phyloP scores from a whole-genome alignment of 2,888 invertebrate species.

The Cyaniris semiargus region DNA sequence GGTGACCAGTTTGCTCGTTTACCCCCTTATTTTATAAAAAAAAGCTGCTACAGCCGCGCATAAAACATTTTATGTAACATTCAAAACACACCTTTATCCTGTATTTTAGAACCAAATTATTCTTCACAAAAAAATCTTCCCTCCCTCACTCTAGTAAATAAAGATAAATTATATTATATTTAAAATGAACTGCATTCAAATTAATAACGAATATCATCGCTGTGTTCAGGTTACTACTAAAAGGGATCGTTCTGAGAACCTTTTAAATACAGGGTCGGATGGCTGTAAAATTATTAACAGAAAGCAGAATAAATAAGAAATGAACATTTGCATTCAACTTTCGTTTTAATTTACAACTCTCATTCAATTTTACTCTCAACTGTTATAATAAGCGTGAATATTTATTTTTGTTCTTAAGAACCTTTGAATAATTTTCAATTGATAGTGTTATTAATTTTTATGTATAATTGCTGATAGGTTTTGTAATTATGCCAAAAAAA shows the following conservation, averaged over 20 bases:
- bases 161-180: neutral
- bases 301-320: slow-evolving; percentile 16
- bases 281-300: slow-evolving; percentile 18
- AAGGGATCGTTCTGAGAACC: neutral
- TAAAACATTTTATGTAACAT: no score
- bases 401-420: neutral
- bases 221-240: neutral
- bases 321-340: slow-evolving; percentile 12
- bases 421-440: neutral
- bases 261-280: slow-evolving; percentile 11
- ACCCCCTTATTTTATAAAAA: no score
- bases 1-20: no score
- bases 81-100: no score
- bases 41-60: no score
- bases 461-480: no score
- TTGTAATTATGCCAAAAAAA: no score
- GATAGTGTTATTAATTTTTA: neutral
- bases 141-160: no score
- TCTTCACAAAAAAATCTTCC: no score
- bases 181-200: neutral
- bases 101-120: no score
- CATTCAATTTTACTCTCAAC: slow-evolving; percentile 9
- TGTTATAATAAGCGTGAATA: neutral
- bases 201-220: neutral
- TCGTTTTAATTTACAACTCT: slow-evolving; percentile 3